A percentile compares a stretch with the other conserved stretches of the same genome.
Evolutionary conservation across 2,113 vertebrate species (phyloP).

Genomic region (Crotalus viridis): DNA sequence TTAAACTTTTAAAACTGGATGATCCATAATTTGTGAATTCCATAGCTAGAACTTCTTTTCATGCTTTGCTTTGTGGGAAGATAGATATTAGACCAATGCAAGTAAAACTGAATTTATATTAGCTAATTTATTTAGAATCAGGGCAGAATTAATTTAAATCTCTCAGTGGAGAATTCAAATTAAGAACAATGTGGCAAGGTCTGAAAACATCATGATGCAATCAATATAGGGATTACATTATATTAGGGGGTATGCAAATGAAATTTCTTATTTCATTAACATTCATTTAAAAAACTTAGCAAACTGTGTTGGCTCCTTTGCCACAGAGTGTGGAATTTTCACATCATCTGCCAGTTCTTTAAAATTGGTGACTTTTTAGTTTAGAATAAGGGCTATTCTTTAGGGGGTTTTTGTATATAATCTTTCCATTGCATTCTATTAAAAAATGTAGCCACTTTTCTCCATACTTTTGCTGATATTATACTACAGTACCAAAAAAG

Average conservation of each 20-base stretch:
- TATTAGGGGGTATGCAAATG: background rate
- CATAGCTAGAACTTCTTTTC: background rate
- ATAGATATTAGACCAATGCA: background rate
- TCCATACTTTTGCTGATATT: background rate
- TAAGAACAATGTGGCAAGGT: background rate
- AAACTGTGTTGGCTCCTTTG: background rate
- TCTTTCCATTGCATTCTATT: background rate
- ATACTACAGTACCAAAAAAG: background rate
- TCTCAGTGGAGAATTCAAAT: background rate
- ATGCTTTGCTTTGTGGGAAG: background rate
- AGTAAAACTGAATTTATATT: slow-evolving; percentile 1
- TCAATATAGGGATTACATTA: background rate
- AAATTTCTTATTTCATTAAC: background rate
- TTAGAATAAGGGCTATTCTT: background rate
- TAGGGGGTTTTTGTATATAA: too few species aligned
- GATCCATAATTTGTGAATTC: background rate
- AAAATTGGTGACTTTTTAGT: background rate
- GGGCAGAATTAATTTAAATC: background rate
- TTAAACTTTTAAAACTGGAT: background rate
- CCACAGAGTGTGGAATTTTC: background rate
- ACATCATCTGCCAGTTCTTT: background rate
- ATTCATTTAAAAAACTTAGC: background rate
- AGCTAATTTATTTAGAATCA: background rate
- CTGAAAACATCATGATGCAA: background rate
- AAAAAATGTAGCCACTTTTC: background rate